phyloP scores from a whole-genome alignment of 2,797 vertebrate species.

The Ambastaia sidthimunki region DNA sequence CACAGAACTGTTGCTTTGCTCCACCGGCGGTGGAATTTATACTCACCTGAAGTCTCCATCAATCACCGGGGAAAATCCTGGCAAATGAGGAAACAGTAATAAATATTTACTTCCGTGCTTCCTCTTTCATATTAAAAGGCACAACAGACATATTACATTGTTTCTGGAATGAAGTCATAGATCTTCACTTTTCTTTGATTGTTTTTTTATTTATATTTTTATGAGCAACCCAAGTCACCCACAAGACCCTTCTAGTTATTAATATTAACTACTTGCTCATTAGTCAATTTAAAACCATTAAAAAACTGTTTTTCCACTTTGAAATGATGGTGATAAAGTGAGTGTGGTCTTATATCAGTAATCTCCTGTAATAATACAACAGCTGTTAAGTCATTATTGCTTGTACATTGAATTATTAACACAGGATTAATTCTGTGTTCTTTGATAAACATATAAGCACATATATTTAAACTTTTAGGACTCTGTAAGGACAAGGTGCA shows the following conservation, averaged over 20 bases:
- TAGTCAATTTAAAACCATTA: neutral
- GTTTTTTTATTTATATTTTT: too few species aligned
- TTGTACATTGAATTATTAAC: too few species aligned
- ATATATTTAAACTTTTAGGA: too few species aligned
- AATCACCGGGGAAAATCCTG: constrained; percentile 55
- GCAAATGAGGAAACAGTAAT: constrained; percentile 69
- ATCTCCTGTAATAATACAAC: too few species aligned
- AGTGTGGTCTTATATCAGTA: too few species aligned
- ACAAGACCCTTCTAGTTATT: too few species aligned
- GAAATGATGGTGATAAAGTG: too few species aligned
- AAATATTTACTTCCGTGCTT: constrained; percentile 55
- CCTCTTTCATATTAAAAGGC: constrained; percentile 53
- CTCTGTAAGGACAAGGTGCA: too few species aligned
- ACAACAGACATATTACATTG: neutral
- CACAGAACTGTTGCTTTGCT: neutral
- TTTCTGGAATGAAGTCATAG: neutral
- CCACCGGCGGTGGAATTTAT: neutral
- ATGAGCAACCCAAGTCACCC: too few species aligned
- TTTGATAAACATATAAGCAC: too few species aligned
- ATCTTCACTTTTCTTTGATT: neutral
- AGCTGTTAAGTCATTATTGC: too few species aligned
- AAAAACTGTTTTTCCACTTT: neutral
- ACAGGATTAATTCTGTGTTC: too few species aligned
- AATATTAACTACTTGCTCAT: neutral
- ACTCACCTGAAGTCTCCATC: constrained; percentile 14